Evolutionary conservation across 2,113 vertebrate species (phyloP).

Genomic region (Psilopsiagon aurifrons): DNA sequence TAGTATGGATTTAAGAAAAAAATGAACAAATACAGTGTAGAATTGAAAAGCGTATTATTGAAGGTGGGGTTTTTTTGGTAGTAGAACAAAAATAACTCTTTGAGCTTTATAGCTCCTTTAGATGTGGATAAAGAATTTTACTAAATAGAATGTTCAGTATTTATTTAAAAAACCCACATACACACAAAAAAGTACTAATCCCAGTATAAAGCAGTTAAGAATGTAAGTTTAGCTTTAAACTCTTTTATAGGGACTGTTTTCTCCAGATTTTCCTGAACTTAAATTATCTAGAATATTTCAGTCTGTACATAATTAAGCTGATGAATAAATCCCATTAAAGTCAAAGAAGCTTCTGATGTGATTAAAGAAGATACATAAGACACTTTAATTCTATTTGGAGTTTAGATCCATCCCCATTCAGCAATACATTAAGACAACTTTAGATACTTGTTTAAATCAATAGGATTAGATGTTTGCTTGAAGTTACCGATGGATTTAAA

Average conservation of each 20-base stretch:
- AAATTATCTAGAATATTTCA: constrained; percentile 5
- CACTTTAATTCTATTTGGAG: constrained; percentile 43
- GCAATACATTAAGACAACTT: constrained; percentile 5
- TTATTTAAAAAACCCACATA: neutral
- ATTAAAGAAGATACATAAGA: constrained; percentile 10
- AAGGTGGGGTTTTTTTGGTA: neutral
- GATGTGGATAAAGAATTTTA: neutral
- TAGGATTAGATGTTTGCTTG: constrained; percentile 46
- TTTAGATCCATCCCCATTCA: constrained; percentile 13
- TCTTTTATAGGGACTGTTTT: neutral
- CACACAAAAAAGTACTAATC: neutral
- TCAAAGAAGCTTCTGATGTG: constrained; percentile 32
- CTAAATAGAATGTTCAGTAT: neutral
- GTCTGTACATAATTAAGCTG: constrained; percentile 13
- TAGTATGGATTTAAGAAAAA: neutral
- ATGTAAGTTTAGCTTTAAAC: neutral
- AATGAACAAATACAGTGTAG: neutral
- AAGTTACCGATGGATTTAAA: constrained; percentile 39
- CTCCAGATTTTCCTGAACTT: neutral
- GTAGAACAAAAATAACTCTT: neutral
- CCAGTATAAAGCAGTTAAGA: neutral
- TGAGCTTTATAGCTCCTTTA: neutral
- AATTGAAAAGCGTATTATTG: neutral
- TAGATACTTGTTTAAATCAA: constrained; percentile 26
- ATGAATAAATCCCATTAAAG: constrained; percentile 43